These are phyloP conservation scores for Argynnis bischoffii DNA, from an alignment of 2,888 invertebrate genomes.

Conservation along the genomic window DNA sequence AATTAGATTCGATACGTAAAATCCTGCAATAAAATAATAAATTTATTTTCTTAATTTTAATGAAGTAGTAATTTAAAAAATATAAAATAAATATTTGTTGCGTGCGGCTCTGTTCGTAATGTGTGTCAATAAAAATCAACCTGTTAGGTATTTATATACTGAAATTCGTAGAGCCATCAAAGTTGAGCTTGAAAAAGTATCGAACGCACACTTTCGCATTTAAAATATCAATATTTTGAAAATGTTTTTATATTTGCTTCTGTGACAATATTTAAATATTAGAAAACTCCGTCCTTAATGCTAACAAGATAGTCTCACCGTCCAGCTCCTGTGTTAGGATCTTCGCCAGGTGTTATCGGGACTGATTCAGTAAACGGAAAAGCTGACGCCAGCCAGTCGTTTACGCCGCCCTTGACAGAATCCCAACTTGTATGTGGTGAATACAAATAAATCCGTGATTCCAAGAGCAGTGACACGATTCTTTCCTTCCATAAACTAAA, in stretches of 20 bases:
- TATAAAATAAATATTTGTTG: too few species aligned
- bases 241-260: too few species aligned
- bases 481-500: conserved; percentile 89
- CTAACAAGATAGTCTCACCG: conserved; percentile 51
- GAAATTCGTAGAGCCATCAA: too few species aligned
- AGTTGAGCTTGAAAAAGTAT: too few species aligned
- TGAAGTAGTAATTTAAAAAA: too few species aligned
- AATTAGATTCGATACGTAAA: conserved; percentile 50
- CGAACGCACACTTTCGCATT: neutral
- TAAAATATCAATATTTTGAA: neutral
- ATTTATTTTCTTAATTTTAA: neutral
- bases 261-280: neutral
- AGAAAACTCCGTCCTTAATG: too few species aligned
- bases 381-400: conserved; percentile 94
- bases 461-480: conserved; percentile 89
- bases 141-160: too few species aligned
- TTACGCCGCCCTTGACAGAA: conserved; percentile 90
- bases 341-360: conserved; percentile 63
- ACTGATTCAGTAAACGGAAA: conserved; percentile 73
- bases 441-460: conserved; percentile 92
- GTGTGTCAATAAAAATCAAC: too few species aligned
- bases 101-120: too few species aligned
- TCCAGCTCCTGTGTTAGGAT: conserved; percentile 78
- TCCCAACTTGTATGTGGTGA: conserved; percentile 98
- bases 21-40: conserved; percentile 51